Conservation (phyloP, 2,113 vertebrate genomes). For the Hepsetus odoe region DNA sequence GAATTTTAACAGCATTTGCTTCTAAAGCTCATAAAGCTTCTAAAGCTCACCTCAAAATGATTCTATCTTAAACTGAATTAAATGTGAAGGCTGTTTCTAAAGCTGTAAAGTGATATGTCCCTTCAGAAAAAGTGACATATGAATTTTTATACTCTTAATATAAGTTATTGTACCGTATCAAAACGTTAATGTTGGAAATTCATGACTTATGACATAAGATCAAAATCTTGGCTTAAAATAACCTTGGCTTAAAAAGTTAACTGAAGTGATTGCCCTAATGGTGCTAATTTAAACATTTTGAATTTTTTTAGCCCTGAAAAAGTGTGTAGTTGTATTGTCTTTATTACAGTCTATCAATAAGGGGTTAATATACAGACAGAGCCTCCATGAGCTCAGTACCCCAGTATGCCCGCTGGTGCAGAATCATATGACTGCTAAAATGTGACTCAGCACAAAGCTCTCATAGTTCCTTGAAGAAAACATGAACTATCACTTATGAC, state of each 20-base stretch:
- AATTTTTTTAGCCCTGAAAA: too few relatives aligned
- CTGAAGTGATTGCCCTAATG: not conserved
- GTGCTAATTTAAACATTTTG: not conserved
- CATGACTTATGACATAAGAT: not conserved
- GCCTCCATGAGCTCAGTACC: not conserved
- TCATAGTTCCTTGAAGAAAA: slow-evolving; percentile 19
- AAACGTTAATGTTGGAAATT: too few relatives aligned
- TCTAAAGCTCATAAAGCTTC: not conserved
- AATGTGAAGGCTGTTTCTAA: too few relatives aligned
- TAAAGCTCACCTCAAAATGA: not conserved
- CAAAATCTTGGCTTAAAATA: too few relatives aligned
- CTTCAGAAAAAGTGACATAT: too few relatives aligned
- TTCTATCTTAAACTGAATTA: not conserved
- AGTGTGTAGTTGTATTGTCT: not conserved
- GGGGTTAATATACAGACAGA: not conserved
- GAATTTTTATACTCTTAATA: too few relatives aligned
- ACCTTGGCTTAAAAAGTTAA: too few relatives aligned
- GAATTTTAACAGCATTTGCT: not conserved
- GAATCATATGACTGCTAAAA: slow-evolving; percentile 52
- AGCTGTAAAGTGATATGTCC: too few relatives aligned
- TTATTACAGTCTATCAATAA: not conserved
- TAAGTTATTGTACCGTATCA: not conserved
- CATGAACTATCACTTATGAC: not conserved
- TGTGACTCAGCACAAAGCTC: slow-evolving; percentile 28
- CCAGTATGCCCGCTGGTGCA: slow-evolving; percentile 14